phyloP scores from a whole-genome alignment of 2,888 invertebrate genomes.

The Drosophila stalkeri region DNA sequence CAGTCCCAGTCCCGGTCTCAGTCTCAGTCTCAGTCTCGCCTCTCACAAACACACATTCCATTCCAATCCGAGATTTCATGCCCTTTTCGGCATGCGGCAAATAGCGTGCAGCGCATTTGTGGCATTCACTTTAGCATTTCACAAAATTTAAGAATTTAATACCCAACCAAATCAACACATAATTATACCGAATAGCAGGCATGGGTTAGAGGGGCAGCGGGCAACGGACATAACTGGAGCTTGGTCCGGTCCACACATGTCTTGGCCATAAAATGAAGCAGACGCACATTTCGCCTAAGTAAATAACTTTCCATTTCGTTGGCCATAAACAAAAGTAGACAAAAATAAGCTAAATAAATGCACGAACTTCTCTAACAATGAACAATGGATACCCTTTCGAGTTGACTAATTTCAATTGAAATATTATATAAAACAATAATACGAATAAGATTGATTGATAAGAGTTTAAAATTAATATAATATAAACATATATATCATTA shows the following conservation, averaged over 20 bases:
- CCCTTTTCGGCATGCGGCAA: constrained; percentile 65
- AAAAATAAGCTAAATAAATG: constrained; percentile 22
- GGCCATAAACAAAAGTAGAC: constrained; percentile 71
- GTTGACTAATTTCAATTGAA: too few relatives aligned
- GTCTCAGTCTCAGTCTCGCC: not conserved
- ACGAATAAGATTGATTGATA: not conserved
- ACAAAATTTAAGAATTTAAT: constrained; percentile 76
- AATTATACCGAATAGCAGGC: constrained; percentile 55
- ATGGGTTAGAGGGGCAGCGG: not conserved
- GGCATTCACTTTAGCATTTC: constrained; percentile 48
- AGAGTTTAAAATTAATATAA: not conserved
- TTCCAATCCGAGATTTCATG: constrained; percentile 72
- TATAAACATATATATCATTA: not conserved
- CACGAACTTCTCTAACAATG: not conserved
- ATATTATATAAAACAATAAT: too few relatives aligned
- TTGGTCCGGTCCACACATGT: constrained; percentile 62
- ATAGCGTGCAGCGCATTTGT: constrained; percentile 63
- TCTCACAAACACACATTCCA: constrained; percentile 36
- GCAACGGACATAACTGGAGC: constrained; percentile 22
- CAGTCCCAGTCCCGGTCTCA: constrained; percentile 7
- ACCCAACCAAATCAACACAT: constrained; percentile 71
- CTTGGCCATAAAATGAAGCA: constrained; percentile 74
- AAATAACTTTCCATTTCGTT: constrained; percentile 80
- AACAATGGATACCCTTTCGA: constrained; percentile 10
- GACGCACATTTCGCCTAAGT: constrained; percentile 65